phyloP scores from a whole-genome alignment of 2,113 vertebrate genomes.

The Balaeniceps rex region DNA sequence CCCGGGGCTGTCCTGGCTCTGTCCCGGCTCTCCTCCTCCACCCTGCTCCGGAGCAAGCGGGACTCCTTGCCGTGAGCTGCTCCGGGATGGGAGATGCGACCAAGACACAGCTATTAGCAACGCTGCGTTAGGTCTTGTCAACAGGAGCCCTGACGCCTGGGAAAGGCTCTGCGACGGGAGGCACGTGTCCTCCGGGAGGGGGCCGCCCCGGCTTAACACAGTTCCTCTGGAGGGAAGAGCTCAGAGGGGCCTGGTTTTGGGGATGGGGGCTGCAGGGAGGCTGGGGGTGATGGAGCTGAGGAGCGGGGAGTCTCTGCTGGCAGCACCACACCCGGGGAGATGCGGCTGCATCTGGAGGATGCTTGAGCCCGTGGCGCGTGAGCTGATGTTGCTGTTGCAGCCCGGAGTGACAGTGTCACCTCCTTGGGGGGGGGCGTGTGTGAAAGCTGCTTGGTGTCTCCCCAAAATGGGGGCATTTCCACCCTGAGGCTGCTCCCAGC shows the following conservation, averaged over 20 bases:
- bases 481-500: neutral
- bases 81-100: neutral
- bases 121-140: neutral
- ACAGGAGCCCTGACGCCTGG: neutral
- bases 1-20: neutral
- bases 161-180: neutral
- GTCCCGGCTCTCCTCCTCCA: neutral
- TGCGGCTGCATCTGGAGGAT: neutral
- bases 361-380: fast-evolving
- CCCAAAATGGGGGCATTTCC: neutral
- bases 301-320: neutral
- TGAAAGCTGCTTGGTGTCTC: neutral
- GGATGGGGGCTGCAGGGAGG: neutral
- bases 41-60: fast-evolving
- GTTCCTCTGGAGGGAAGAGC: neutral
- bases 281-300: neutral
- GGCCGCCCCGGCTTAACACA: neutral
- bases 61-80: neutral
- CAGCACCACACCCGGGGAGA: neutral
- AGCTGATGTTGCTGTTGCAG: neutral
- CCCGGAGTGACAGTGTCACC: neutral
- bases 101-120: neutral
- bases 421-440: neutral
- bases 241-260: neutral
- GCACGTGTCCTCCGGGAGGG: neutral